Evolutionary conservation across 2,888 invertebrate species (phyloP).

Genomic region (Iphiclides podalirius): DNA sequence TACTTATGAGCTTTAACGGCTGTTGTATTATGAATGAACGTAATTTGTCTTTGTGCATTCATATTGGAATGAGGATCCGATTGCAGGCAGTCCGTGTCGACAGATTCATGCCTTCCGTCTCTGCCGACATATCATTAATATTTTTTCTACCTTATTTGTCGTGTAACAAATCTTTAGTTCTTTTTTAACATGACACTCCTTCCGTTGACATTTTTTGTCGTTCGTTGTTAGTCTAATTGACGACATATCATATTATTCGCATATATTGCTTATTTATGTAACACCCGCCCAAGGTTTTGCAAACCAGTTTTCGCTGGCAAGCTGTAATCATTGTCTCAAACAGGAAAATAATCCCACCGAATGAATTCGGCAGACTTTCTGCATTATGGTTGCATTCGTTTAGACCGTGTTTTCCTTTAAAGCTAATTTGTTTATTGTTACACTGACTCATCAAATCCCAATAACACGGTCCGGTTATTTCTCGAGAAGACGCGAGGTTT

Average conservation of each 20-base stretch:
- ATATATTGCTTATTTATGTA: too few relatives aligned
- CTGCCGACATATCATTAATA: slow-evolving; percentile 14
- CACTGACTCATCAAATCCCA: slow-evolving; percentile 29
- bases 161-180: background rate
- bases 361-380: background rate
- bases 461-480: slow-evolving; percentile 40
- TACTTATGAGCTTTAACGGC: too few relatives aligned
- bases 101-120: slow-evolving; percentile 21
- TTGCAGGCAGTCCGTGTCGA: slow-evolving; percentile 14
- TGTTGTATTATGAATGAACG: too few relatives aligned
- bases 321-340: too few relatives aligned
- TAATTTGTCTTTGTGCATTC: slow-evolving; percentile 5
- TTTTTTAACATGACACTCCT: background rate
- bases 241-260: too few relatives aligned
- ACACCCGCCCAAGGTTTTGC: too few relatives aligned
- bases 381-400: background rate
- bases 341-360: too few relatives aligned
- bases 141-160: slow-evolving; percentile 6
- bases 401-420: slow-evolving; percentile 2
- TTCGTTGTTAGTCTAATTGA: too few relatives aligned
- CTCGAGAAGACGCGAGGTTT: slow-evolving; percentile 37
- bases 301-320: too few relatives aligned
- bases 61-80: background rate
- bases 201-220: background rate
- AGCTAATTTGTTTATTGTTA: slow-evolving; percentile 9